These are phyloP conservation scores for Acanthoscelides obtectus DNA, from an alignment of 2,888 invertebrate genomes.

Conservation along the genomic window DNA sequence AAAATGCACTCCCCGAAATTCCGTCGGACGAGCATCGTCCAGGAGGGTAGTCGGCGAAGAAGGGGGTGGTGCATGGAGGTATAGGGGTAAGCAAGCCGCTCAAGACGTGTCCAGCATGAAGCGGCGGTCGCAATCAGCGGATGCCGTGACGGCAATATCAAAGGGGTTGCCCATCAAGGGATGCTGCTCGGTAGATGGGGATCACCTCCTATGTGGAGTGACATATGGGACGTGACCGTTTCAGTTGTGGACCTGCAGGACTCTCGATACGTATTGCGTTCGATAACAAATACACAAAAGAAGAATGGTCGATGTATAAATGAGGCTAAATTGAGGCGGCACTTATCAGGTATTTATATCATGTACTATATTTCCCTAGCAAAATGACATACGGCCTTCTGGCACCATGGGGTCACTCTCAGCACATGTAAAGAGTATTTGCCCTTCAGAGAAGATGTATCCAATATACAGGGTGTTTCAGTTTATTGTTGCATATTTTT, in stretches of 20 bases:
- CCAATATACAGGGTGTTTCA: too few species aligned
- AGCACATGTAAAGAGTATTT: too few species aligned
- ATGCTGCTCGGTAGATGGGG: too few species aligned
- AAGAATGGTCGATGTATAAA: slow-evolving; percentile 33
- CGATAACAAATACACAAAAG: too few species aligned
- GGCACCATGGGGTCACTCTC: too few species aligned
- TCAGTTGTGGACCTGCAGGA: neutral
- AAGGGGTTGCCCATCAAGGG: slow-evolving; percentile 9
- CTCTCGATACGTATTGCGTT: neutral
- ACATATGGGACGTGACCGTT: neutral
- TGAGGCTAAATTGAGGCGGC: too few species aligned
- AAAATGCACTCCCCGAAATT: neutral
- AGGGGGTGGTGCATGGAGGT: too few species aligned
- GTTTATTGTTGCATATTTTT: too few species aligned
- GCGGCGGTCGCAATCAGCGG: slow-evolving; percentile 43
- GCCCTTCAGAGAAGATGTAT: too few species aligned
- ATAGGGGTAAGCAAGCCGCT: neutral
- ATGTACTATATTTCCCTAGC: too few species aligned
- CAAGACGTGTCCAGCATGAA: slow-evolving; percentile 45
- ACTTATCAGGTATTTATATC: too few species aligned
- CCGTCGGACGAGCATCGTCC: slow-evolving; percentile 8
- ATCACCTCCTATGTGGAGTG: neutral
- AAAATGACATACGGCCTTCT: too few species aligned
- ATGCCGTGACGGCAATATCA: slow-evolving; percentile 44
- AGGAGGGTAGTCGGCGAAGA: slow-evolving; percentile 17